Conservation (phyloP, 2,797 vertebrate species). For the Anguilla megastoma region DNA sequence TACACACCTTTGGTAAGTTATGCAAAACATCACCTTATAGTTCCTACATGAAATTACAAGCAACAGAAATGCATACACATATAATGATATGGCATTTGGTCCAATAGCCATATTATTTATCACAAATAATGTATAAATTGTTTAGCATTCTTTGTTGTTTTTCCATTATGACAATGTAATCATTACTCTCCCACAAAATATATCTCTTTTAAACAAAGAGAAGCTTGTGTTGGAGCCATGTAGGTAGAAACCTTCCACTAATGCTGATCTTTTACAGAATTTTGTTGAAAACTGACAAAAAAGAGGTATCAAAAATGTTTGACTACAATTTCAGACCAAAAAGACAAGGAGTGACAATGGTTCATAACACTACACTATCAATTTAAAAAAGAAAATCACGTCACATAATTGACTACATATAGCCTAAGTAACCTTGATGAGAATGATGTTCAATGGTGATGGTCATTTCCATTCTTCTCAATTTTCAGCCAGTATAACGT, state of each 20-base stretch:
- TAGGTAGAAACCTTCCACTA: too few species aligned
- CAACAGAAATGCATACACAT: neutral
- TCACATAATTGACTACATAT: neutral
- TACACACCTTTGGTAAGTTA: neutral
- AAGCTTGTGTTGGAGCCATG: too few species aligned
- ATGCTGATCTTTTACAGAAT: too few species aligned
- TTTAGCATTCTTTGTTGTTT: neutral
- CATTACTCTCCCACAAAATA: too few species aligned
- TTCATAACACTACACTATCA: too few species aligned
- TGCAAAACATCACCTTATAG: neutral
- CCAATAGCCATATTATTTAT: neutral
- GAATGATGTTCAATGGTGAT: neutral
- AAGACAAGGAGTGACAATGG: too few species aligned
- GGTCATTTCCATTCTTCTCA: neutral
- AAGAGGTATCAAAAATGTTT: too few species aligned
- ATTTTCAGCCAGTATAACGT: neutral
- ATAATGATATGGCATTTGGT: neutral
- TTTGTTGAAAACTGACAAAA: too few species aligned
- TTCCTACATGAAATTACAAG: neutral
- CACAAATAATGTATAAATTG: neutral
- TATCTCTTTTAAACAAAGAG: too few species aligned
- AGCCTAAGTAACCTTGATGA: neutral
- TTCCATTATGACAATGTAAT: neutral
- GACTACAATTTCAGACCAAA: too few species aligned
- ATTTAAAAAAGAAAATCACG: neutral